These are phyloP conservation scores for Lithophane socia DNA, from an alignment of 2,888 invertebrate species.

Conservation along the genomic window DNA sequence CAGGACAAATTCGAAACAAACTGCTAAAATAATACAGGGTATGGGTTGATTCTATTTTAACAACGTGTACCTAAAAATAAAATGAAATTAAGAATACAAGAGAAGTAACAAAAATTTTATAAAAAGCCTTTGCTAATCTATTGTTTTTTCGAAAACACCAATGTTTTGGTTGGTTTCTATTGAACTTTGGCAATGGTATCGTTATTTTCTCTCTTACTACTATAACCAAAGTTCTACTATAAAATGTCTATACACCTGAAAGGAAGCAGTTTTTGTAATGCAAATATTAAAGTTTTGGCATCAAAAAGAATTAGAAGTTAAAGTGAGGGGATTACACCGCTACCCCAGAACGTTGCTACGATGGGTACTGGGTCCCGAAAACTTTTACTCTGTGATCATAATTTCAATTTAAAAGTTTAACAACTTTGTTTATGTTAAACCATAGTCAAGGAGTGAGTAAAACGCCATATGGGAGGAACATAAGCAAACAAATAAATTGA, in stretches of 20 bases:
- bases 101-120: not conserved
- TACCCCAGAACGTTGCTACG: constrained; percentile 58
- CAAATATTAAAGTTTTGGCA: constrained; percentile 55
- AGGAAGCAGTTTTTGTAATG: constrained; percentile 19
- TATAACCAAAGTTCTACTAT: not conserved
- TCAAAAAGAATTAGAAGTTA: constrained; percentile 60
- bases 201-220: not conserved
- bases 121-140: not conserved
- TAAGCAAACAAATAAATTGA: constrained; percentile 44
- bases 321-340: constrained; percentile 63
- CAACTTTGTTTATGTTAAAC: constrained; percentile 75
- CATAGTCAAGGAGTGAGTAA: constrained; percentile 69
- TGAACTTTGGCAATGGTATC: not conserved
- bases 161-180: not conserved
- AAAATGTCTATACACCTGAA: not conserved
- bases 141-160: not conserved
- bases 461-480: constrained; percentile 52
- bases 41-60: not conserved
- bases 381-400: constrained; percentile 78
- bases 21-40: not conserved
- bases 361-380: constrained; percentile 70
- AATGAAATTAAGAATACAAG: too few relatives aligned
- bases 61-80: not conserved
- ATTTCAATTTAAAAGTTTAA: constrained; percentile 83
- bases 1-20: not conserved